phyloP scores from a whole-genome alignment of 2,797 vertebrate species.

The Galagoides demidoff region DNA sequence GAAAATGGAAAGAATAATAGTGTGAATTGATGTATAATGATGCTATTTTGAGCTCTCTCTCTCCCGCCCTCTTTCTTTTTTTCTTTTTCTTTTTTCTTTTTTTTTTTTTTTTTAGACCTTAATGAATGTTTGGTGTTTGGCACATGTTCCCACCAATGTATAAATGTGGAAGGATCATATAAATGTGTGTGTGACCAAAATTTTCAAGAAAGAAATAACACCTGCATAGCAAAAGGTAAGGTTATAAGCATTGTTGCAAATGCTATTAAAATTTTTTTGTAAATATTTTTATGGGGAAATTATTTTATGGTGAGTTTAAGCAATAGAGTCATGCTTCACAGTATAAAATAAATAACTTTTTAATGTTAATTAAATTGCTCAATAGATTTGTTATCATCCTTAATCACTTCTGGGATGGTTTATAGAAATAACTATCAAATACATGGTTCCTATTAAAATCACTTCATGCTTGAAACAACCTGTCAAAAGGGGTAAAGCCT shows the following conservation, averaged over 20 bases:
- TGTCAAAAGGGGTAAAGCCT: background rate
- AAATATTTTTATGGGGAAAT: background rate
- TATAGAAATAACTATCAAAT: background rate
- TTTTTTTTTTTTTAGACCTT: conserved; percentile 89
- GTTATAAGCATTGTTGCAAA: background rate
- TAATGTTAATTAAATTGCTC: background rate
- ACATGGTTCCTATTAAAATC: background rate
- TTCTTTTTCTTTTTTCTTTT: conserved; percentile 79
- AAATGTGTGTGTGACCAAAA: conserved; percentile 96
- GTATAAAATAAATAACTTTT: conserved; percentile 15
- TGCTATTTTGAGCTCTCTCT: background rate
- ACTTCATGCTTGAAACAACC: conserved; percentile 12
- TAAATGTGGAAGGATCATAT: conserved; percentile 96
- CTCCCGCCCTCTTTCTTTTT: background rate
- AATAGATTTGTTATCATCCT: background rate
- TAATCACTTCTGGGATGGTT: background rate
- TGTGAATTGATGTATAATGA: background rate
- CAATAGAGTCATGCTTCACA: background rate
- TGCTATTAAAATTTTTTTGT: background rate
- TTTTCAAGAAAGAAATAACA: conserved; percentile 94
- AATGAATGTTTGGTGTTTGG: conserved; percentile 98
- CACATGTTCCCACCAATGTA: conserved; percentile 95
- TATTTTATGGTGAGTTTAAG: background rate
- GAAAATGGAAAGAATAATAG: background rate
- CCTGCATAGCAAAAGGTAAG: conserved; percentile 96